Percentiles rank a stretch among this genome's conserved stretches.
phyloP scores from a whole-genome alignment of 2,797 vertebrate genomes.

The Acanthurus lineatus region DNA sequence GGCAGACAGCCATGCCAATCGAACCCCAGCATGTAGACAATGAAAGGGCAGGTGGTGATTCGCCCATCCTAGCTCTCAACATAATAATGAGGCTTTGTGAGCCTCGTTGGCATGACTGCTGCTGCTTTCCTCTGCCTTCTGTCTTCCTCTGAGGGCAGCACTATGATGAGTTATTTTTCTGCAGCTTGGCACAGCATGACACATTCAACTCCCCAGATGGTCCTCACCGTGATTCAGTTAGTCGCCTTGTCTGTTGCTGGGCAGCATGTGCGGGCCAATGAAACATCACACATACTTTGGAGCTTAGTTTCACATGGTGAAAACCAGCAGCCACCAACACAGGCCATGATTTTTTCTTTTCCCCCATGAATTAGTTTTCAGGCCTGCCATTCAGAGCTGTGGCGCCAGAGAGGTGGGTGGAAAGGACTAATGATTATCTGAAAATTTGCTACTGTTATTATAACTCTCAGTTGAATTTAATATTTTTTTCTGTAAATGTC shows the following conservation, averaged over 20 bases:
- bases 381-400: conserved; percentile 44
- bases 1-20: conserved; percentile 29
- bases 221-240: conserved; percentile 81
- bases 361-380: conserved; percentile 50
- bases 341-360: conserved; percentile 23
- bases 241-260: conserved; percentile 80
- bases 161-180: conserved; percentile 77
- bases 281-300: conserved; percentile 68
- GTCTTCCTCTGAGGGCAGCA: conserved; percentile 63
- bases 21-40: conserved; percentile 38
- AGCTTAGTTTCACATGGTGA: conserved; percentile 51
- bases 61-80: conserved; percentile 41
- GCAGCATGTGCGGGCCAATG: conserved; percentile 71
- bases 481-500: conserved; percentile 2
- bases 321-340: conserved; percentile 61
- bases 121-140: conserved; percentile 53
- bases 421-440: conserved; percentile 31
- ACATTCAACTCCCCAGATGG: conserved; percentile 79
- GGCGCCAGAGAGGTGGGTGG: conserved; percentile 19
- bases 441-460: conserved; percentile 8
- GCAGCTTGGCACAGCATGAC: conserved; percentile 76
- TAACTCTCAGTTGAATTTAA: conserved; percentile 11
- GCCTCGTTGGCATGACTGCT: conserved; percentile 36
- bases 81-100: conserved; percentile 57
- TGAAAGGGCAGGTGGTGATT: conserved; percentile 59